Conservation (phyloP, 53 echinoderm and acorn worm species). For the Crossaster papposus region DNA sequence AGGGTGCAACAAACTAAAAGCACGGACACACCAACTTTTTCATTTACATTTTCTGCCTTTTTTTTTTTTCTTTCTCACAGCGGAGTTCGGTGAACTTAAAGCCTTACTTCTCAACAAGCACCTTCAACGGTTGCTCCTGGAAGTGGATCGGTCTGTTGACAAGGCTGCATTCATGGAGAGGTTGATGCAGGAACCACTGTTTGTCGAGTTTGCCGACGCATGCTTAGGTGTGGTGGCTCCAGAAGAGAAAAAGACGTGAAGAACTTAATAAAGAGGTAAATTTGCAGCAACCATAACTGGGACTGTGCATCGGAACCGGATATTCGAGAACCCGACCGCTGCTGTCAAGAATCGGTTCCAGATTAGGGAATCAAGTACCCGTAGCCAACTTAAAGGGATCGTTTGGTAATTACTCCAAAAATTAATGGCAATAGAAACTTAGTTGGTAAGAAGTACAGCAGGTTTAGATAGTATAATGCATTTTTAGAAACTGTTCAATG, state of each 20-base stretch:
- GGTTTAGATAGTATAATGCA: too few species aligned
- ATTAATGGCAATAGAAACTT: too few species aligned
- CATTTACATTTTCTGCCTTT: not conserved
- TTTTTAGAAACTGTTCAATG: too few species aligned
- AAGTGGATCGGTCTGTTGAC: constrained; percentile 71
- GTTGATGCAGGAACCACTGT: constrained; percentile 94
- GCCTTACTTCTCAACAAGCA: constrained; percentile 77
- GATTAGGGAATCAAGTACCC: too few species aligned
- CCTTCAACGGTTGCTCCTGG: constrained; percentile 66
- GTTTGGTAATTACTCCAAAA: too few species aligned
- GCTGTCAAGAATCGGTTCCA: too few species aligned
- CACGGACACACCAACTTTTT: too few species aligned
- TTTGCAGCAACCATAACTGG: not conserved
- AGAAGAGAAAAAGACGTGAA: not conserved
- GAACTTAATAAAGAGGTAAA: not conserved
- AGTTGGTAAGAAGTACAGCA: too few species aligned
- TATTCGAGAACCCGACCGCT: too few species aligned
- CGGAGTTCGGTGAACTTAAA: constrained; percentile 69
- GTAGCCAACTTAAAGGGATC: too few species aligned
- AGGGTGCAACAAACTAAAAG: too few species aligned
- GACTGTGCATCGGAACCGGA: too few species aligned
- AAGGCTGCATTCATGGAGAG: constrained; percentile 73
- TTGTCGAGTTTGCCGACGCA: constrained; percentile 93
- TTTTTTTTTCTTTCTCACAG: constrained; percentile 38
- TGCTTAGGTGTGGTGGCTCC: constrained; percentile 67